phyloP scores from a whole-genome alignment of 2,888 invertebrate genomes.

The Nyleta sp. region DNA sequence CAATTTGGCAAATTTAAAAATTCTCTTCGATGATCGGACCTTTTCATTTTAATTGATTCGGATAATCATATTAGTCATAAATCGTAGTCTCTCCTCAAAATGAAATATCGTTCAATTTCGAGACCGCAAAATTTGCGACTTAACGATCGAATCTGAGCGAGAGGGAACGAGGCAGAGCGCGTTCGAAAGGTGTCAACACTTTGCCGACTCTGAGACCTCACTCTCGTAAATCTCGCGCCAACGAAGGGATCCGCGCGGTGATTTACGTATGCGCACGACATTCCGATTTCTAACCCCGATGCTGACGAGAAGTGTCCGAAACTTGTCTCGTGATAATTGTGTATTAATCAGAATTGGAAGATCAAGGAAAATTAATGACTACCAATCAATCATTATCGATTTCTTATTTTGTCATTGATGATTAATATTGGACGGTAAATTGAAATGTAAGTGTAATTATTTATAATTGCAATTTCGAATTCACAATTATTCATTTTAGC shows the following conservation, averaged over 20 bases:
- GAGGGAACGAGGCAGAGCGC: constrained; percentile 18
- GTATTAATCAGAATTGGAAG: not conserved
- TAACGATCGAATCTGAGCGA: constrained; percentile 41
- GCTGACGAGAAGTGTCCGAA: not conserved
- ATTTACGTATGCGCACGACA: constrained; percentile 51
- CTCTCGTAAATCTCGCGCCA: constrained; percentile 62
- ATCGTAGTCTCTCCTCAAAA: constrained; percentile 33
- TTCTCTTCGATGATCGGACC: not conserved
- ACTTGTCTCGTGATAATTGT: not conserved
- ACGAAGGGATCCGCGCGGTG: constrained; percentile 54
- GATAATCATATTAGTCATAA: constrained; percentile 38
- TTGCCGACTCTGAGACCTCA: constrained; percentile 55
- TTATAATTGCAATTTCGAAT: too few relatives aligned
- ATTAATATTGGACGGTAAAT: too few relatives aligned
- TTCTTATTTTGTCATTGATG: too few relatives aligned
- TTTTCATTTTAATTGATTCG: constrained; percentile 12
- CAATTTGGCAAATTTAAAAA: too few relatives aligned
- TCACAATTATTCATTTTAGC: too few relatives aligned
- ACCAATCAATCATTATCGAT: too few relatives aligned
- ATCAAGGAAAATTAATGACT: too few relatives aligned
- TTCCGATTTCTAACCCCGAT: constrained; percentile 31
- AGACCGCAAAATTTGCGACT: constrained; percentile 44
- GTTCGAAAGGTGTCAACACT: constrained; percentile 63
- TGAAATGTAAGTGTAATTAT: too few relatives aligned
- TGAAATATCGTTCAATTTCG: constrained; percentile 50